These are phyloP conservation scores for Melanotaenia duboulayi DNA, from an alignment of 2,113 vertebrate genomes.

Conservation along the genomic window DNA sequence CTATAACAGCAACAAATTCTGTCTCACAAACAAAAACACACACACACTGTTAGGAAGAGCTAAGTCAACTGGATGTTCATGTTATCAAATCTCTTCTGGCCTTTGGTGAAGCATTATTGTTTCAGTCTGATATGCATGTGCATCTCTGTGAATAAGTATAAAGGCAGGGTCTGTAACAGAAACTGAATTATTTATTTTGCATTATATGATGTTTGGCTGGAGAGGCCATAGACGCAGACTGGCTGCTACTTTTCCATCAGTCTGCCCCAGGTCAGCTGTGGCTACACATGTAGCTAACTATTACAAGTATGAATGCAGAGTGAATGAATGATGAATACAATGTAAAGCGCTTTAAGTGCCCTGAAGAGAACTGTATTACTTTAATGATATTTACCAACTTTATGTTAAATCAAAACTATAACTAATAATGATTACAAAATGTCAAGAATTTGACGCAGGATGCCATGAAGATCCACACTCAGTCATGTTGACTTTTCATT, in stretches of 20 bases:
- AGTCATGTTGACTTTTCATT: neutral
- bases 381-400: neutral
- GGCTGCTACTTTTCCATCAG: no score
- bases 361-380: neutral
- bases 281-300: no score
- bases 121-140: constrained; percentile 25
- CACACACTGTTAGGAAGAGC: neutral
- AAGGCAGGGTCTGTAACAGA: neutral
- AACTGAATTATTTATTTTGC: constrained; percentile 15
- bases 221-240: no score
- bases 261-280: no score
- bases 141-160: constrained; percentile 35
- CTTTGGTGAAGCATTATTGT: constrained; percentile 24
- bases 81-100: constrained; percentile 11
- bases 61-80: constrained; percentile 4
- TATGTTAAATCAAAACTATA: neutral
- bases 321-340: no score
- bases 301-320: no score
- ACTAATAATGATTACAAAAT: neutral
- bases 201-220: no score
- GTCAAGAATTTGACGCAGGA: neutral
- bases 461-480: neutral
- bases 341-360: no score
- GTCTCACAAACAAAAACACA: neutral
- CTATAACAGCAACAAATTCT: no score